These are phyloP conservation scores for Ahaetulla prasina DNA, from an alignment of 2,113 vertebrate genomes.

Conservation along the genomic window DNA sequence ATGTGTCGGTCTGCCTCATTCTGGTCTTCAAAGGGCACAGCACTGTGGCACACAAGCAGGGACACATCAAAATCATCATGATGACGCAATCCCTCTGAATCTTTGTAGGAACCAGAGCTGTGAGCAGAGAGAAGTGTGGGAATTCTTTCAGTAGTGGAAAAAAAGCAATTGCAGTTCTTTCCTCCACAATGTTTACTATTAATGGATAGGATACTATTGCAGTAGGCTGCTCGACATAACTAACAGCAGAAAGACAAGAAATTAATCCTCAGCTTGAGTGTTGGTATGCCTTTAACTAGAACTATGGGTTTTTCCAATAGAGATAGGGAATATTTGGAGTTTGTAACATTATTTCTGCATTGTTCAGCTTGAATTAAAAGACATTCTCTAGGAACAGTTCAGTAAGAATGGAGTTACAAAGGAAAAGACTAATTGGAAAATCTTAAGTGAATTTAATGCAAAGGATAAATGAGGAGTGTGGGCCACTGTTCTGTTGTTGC, in stretches of 20 bases:
- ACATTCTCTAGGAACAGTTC: not conserved
- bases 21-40: slow-evolving; percentile 92
- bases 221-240: not conserved
- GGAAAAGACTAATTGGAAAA: not conserved
- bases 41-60: slow-evolving; percentile 91
- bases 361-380: not conserved
- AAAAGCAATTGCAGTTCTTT: not conserved
- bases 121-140: slow-evolving; percentile 8
- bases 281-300: not conserved
- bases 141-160: not conserved
- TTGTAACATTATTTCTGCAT: not conserved
- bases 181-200: too few species aligned
- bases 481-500: not conserved
- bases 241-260: not conserved
- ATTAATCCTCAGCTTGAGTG: not conserved
- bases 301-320: not conserved
- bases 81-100: slow-evolving; percentile 89
- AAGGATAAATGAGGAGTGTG: not conserved
- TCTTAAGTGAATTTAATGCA: not conserved
- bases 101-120: slow-evolving; percentile 93
- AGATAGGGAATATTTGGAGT: not conserved
- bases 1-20: slow-evolving; percentile 89
- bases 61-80: slow-evolving; percentile 97
- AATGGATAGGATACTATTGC: not conserved
- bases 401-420: not conserved